Percentiles rank a stretch among this genome's conserved stretches.
These are phyloP conservation scores for Timema cristinae DNA, from an alignment of 2,888 invertebrate species.

Conservation along the genomic window DNA sequence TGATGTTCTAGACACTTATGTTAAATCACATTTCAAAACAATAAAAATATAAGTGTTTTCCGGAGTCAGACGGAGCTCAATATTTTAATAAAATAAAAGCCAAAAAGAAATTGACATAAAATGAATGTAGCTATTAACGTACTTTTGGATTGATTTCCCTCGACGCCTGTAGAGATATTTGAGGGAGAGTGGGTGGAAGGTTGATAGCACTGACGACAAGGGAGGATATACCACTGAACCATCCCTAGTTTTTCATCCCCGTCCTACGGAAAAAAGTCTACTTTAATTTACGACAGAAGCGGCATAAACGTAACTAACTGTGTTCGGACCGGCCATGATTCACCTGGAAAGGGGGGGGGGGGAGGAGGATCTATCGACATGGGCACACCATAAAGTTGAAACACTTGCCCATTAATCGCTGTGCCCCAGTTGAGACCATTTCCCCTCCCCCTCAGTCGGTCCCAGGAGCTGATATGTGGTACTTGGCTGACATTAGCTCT, in stretches of 20 bases:
- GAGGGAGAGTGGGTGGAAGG: too few relatives aligned
- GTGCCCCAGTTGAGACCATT: too few relatives aligned
- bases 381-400: conserved; percentile 28
- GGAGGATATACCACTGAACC: background rate
- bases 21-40: too few relatives aligned
- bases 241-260: background rate
- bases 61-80: too few relatives aligned
- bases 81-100: too few relatives aligned
- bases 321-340: conserved; percentile 19
- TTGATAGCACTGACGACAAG: too few relatives aligned
- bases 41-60: too few relatives aligned
- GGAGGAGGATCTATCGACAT: conserved; percentile 30
- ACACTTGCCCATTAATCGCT: conserved; percentile 29
- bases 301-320: conserved; percentile 23
- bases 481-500: too few relatives aligned
- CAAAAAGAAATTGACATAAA: too few relatives aligned
- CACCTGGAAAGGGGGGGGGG: conserved; percentile 17
- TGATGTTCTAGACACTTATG: too few relatives aligned
- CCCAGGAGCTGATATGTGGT: too few relatives aligned
- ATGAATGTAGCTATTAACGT: conserved; percentile 2
- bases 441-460: too few relatives aligned
- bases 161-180: conserved; percentile 19
- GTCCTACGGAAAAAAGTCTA: conserved; percentile 3
- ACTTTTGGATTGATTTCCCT: conserved; percentile 23
- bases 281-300: conserved; percentile 23